Evolutionary conservation across 2,113 vertebrate species (phyloP).

Genomic region (Ptilorrhoa leucosticta): DNA sequence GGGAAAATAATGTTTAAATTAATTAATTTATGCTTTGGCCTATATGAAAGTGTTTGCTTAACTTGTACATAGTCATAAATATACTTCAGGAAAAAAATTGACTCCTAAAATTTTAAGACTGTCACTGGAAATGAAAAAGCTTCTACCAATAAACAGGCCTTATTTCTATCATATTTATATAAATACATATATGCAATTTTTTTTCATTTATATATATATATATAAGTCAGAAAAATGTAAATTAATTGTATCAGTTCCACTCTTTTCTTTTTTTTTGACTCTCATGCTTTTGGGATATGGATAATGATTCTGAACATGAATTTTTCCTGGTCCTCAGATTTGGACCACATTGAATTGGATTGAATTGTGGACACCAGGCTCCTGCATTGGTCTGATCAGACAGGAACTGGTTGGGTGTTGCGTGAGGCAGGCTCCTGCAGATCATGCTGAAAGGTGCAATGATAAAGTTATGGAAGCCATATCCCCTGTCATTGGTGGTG

Average conservation of each 20-base stretch:
- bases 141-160: background rate
- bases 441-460: background rate
- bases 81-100: background rate
- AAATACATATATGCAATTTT: background rate
- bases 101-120: background rate
- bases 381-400: background rate
- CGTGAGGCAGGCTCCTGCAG: background rate
- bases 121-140: background rate
- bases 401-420: background rate
- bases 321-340: background rate
- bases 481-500: background rate
- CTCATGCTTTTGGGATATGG: background rate
- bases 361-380: background rate
- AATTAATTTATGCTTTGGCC: constrained; percentile 10
- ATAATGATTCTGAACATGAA: background rate
- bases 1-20: background rate
- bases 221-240: background rate
- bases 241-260: background rate
- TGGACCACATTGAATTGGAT: background rate
- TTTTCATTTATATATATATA: too few species aligned
- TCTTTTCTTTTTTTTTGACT: background rate
- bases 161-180: background rate
- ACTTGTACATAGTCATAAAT: background rate
- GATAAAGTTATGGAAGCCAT: background rate
- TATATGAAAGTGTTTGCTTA: background rate